Base-by-base conservation (phyloP, 2,113 vertebrate species). In the Aphyosemion australe region DNA sequence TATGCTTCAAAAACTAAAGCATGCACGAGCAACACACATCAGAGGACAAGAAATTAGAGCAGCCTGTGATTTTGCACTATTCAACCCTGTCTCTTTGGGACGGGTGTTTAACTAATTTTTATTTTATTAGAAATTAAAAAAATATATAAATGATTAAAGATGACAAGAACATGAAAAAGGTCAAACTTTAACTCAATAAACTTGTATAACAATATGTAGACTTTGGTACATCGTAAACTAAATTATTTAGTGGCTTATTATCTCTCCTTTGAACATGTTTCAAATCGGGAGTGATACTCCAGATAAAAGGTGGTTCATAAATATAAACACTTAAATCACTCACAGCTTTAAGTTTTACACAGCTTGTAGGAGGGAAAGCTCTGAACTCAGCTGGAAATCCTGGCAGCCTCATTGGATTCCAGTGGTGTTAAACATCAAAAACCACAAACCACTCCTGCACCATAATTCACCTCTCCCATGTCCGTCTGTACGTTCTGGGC, bases 401-500 rank as follows among this genome's bases (percentile, higher is more conserved):
- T 71, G 68, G 62, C 61, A 71, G 21, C 19, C 49, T 51, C n/a
- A 52, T 8, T 52, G 41, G 37, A 61, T 74, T 79, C 57, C 51
- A 61, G 56, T 50, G 57, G 64, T 61, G 51, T 53, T 14, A 53
- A 61, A 57, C 43, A 66, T 61, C 51, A 67, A 61, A 20, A 61
- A 47, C 71, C 63, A 55, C 56, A 74, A 74, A 56, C 72, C 63
- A 18, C 39, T 64, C 46, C 51, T 39, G 48, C n/a, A 51, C 37
- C 61, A 42, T 52, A 61, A 65, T 62, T 41, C 14, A 68, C 20
- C 20, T 59, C 50, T 70, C 41, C 32, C n/a, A 11, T 51, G 54
- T 55, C 39, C 8, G 26, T 63, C 39, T 52, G 15, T 34, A 31
- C 3, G 20, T 42, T 54, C 32, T 41, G 26, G 20, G n/a, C 41